Percentiles rank a stretch among this genome's conserved stretches.
phyloP scores from a whole-genome alignment of 2,888 invertebrate genomes.

The Tenodera sinensis region DNA sequence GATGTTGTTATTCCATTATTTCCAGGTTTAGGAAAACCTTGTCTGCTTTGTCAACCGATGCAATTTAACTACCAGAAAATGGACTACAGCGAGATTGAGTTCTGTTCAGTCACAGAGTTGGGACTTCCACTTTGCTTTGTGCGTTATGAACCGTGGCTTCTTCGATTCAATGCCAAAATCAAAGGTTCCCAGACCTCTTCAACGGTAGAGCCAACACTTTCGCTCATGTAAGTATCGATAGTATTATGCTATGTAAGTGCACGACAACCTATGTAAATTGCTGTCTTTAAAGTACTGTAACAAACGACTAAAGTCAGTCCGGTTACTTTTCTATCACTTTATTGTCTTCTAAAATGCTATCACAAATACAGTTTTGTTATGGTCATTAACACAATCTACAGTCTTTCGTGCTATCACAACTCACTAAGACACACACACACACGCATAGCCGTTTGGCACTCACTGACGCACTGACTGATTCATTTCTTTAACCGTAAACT shows the following conservation, averaged over 20 bases:
- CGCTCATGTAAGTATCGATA: constrained; percentile 17
- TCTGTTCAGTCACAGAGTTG: constrained; percentile 25
- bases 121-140: constrained; percentile 28
- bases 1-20: background rate
- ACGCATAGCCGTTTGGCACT: no score
- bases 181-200: background rate
- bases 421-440: no score
- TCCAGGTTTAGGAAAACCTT: constrained; percentile 18
- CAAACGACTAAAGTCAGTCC: no score
- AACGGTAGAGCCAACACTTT: background rate
- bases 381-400: no score
- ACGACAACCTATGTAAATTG: background rate
- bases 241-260: background rate
- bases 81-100: background rate
- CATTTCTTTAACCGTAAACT: no score
- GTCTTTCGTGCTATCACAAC: no score
- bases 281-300: background rate
- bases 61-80: constrained; percentile 28
- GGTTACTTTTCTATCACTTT: no score
- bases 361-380: no score
- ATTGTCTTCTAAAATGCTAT: no score
- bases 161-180: constrained; percentile 4
- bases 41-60: constrained; percentile 19
- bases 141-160: constrained; percentile 24
- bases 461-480: no score